Evolutionary conservation across 2,888 invertebrate genomes (phyloP).

Genomic region (Platerodrilus igneus): DNA sequence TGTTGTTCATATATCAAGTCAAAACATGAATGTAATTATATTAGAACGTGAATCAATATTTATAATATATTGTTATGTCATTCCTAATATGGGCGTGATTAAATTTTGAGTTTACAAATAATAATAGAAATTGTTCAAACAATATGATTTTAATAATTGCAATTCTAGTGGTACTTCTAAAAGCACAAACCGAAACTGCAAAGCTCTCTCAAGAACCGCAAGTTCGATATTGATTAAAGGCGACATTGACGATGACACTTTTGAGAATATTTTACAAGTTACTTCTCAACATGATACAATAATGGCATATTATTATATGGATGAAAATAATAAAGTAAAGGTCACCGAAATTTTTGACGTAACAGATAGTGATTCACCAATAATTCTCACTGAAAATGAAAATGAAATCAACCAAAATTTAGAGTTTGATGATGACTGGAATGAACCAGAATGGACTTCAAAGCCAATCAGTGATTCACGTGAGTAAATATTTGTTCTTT

Average conservation of each 20-base stretch:
- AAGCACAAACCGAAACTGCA: too few species aligned
- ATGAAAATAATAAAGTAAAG: conserved; percentile 79
- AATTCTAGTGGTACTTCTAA: too few species aligned
- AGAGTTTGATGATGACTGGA: conserved; percentile 63
- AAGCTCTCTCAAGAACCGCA: conserved; percentile 41
- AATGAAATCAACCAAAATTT: conserved; percentile 58
- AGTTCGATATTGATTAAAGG: conserved; percentile 42
- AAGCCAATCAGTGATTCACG: conserved; percentile 9
- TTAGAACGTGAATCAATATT: too few species aligned
- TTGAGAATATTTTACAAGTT: conserved; percentile 68
- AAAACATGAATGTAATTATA: too few species aligned
- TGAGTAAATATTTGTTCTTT: conserved; percentile 11
- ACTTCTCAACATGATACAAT: conserved; percentile 83
- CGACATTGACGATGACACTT: conserved; percentile 56
- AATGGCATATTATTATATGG: conserved; percentile 88
- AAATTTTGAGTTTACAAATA: too few species aligned
- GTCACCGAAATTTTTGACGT: conserved; percentile 88
- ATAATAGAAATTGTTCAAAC: too few species aligned
- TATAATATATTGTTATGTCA: too few species aligned
- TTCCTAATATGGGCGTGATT: too few species aligned
- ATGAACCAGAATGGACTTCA: conserved; percentile 42
- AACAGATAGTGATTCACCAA: conserved; percentile 67
- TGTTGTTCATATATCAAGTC: too few species aligned
- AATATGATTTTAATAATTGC: too few species aligned
- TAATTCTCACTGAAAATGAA: conserved; percentile 59